Conservation (phyloP, 2,113 vertebrate genomes). For the Zosterops hypoxanthus region DNA sequence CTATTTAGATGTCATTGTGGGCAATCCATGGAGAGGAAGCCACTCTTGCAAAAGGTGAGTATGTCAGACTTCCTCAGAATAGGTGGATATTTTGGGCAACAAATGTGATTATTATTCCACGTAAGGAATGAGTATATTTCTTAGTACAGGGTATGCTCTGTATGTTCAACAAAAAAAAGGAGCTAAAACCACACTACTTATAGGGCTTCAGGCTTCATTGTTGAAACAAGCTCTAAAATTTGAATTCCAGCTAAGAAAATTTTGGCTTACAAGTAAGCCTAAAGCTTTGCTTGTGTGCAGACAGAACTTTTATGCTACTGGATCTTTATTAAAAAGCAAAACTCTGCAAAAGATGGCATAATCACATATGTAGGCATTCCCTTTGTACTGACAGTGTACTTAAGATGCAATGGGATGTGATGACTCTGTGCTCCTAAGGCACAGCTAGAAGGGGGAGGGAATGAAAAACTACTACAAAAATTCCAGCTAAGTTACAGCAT, state of each 20-base stretch:
- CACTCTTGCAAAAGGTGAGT: not conserved
- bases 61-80: not conserved
- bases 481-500: not conserved
- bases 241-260: not conserved
- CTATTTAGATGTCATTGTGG: not conserved
- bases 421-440: not conserved
- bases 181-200: not conserved
- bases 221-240: not conserved
- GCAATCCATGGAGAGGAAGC: not conserved
- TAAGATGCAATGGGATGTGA: not conserved
- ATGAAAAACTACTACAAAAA: not conserved
- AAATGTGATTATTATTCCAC: not conserved
- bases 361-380: not conserved
- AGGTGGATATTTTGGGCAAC: not conserved
- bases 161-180: not conserved
- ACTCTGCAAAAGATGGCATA: not conserved
- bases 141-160: not conserved
- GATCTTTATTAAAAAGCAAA: not conserved
- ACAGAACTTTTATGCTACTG: not conserved
- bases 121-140: not conserved
- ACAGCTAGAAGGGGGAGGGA: not conserved
- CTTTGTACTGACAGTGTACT: not conserved
- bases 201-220: not conserved
- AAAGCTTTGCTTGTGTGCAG: not conserved
- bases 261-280: not conserved